These are phyloP conservation scores for Perodicticus potto DNA, from an alignment of 2,797 vertebrate species.

Conservation along the genomic window DNA sequence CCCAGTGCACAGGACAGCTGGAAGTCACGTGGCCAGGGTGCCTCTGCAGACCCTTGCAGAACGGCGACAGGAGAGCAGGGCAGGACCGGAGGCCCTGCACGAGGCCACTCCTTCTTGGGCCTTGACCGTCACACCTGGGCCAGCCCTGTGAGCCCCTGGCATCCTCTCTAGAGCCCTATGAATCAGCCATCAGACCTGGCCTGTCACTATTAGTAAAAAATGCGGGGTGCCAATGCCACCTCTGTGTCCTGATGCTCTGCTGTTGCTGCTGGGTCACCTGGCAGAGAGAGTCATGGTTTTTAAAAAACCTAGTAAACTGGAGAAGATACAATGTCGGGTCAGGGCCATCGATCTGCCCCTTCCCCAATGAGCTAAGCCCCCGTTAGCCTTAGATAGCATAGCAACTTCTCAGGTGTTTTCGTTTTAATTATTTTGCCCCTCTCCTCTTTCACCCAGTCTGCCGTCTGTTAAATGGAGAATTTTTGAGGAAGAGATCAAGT, in stretches of 20 bases:
- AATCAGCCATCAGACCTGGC: accelerated
- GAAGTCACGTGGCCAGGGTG: neutral
- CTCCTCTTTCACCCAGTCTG: neutral
- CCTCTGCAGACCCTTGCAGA: neutral
- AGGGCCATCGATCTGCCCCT: neutral
- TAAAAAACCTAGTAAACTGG: slow-evolving; percentile 43
- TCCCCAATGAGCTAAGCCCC: neutral
- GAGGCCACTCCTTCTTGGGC: accelerated
- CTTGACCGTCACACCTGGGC: neutral
- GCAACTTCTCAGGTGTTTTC: neutral
- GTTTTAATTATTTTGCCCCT: neutral
- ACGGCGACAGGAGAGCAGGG: neutral
- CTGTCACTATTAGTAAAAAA: neutral
- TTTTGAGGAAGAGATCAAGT: neutral
- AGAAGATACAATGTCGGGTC: neutral
- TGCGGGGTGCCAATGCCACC: neutral
- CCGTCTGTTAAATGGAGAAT: neutral
- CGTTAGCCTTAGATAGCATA: too few species aligned
- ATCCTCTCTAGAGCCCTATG: neutral
- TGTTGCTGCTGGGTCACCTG: neutral
- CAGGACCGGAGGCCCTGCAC: neutral
- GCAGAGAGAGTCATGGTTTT: neutral
- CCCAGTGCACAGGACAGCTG: too few species aligned
- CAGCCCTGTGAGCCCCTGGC: neutral
- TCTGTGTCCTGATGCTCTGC: neutral